Conservation (phyloP, 2,797 vertebrate species). For the Triplophysa bombifrons region DNA sequence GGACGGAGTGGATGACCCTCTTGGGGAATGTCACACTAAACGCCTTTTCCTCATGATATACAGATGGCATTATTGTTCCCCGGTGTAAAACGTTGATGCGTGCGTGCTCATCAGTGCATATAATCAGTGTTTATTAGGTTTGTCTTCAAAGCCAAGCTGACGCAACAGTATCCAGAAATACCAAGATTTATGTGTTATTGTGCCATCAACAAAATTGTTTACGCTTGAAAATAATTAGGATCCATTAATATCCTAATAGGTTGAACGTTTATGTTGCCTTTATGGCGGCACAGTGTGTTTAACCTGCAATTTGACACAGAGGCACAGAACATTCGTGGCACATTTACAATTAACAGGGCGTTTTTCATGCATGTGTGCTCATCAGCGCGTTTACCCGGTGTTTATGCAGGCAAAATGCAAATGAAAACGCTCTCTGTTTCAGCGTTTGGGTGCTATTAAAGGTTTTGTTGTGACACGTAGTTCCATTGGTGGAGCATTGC, state of each 20-base stretch:
- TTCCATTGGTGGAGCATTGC: no score
- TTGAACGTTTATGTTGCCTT: neutral
- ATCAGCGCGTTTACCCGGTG: neutral
- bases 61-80: neutral
- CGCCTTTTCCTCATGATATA: neutral
- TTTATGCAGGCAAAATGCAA: neutral
- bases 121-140: no score
- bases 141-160: neutral
- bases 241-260: conserved; percentile 22
- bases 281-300: conserved; percentile 7
- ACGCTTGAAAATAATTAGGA: conserved; percentile 7
- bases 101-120: no score
- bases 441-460: neutral
- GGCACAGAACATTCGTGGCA: conserved; percentile 2
- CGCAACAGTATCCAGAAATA: neutral
- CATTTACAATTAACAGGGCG: conserved; percentile 17
- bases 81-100: no score
- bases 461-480: neutral
- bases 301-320: neutral
- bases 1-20: neutral
- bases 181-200: neutral
- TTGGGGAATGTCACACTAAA: neutral
- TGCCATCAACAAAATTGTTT: conserved; percentile 1
- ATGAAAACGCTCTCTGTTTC: neutral
- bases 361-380: neutral